Evolutionary conservation across 2,797 vertebrate genomes (phyloP).

Genomic region (Sebastes diploproa): DNA sequence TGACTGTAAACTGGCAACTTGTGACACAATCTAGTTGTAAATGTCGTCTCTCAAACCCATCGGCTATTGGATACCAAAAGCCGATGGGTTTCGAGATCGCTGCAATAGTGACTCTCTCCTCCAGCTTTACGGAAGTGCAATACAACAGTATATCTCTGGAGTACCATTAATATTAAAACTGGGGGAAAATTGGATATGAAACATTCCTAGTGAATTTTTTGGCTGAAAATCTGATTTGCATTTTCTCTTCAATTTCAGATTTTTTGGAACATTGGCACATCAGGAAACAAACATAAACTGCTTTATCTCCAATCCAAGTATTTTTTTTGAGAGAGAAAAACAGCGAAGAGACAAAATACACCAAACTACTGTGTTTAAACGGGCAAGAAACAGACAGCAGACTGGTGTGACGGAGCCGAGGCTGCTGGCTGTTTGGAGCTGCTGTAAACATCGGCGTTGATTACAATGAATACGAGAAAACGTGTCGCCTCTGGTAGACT

Average conservation of each 20-base stretch:
- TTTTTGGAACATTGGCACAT: background rate
- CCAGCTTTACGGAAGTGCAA: background rate
- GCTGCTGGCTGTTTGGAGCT: constrained; percentile 17
- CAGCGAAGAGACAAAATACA: background rate
- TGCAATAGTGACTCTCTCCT: background rate
- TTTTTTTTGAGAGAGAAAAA: background rate
- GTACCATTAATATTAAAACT: background rate
- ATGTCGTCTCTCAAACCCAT: too few species aligned
- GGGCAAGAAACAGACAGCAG: background rate
- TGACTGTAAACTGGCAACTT: too few species aligned
- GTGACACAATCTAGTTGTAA: too few species aligned
- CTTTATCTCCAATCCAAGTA: background rate
- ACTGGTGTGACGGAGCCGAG: background rate
- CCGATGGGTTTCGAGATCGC: too few species aligned
- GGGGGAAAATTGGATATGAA: background rate
- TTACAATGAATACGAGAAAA: constrained; percentile 46
- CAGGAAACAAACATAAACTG: background rate
- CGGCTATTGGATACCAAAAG: too few species aligned
- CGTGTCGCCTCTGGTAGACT: constrained; percentile 41
- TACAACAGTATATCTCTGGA: background rate
- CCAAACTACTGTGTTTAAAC: background rate
- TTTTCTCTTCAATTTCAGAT: background rate
- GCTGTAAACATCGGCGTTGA: constrained; percentile 51
- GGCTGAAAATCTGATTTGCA: background rate
- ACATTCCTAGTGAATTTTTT: too few species aligned